Percentiles rank a stretch among this genome's conserved stretches.
Evolutionary conservation across 2,797 vertebrate genomes (phyloP).

Genomic region (Spheniscus humboldti): DNA sequence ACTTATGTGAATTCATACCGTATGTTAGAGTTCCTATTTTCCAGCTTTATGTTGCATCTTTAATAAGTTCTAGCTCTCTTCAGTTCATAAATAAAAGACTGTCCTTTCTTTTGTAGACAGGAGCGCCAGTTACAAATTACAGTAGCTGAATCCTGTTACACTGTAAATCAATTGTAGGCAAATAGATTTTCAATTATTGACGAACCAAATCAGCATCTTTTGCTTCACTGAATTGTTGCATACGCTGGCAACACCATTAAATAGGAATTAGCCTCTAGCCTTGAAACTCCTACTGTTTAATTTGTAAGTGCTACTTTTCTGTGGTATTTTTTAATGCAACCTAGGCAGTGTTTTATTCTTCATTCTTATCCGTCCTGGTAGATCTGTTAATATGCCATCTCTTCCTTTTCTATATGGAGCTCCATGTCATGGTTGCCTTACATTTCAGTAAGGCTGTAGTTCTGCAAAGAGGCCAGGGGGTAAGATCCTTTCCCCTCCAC

Average conservation of each 20-base stretch:
- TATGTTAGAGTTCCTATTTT: conserved; percentile 14
- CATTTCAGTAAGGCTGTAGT: not conserved
- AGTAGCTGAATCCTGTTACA: not conserved
- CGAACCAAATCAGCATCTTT: not conserved
- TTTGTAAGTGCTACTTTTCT: not conserved
- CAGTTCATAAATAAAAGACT: not conserved
- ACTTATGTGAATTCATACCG: not conserved
- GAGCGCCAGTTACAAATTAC: not conserved
- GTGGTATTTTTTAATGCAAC: not conserved
- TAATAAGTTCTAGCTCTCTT: not conserved
- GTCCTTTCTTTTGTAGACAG: not conserved
- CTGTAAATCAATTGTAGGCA: not conserved
- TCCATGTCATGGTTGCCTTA: not conserved
- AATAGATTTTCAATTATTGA: not conserved
- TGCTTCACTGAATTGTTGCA: not conserved
- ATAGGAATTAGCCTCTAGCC: not conserved
- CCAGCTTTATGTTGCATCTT: not conserved
- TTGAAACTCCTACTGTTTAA: not conserved
- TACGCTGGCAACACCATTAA: not conserved
- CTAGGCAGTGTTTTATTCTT: not conserved
- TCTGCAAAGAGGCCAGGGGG: not conserved
- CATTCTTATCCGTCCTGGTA: not conserved
- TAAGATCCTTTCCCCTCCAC: not conserved
- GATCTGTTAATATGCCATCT: not conserved
- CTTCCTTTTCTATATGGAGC: not conserved